A percentile compares a stretch with the other conserved stretches of the same genome.
phyloP scores from a whole-genome alignment of 2,888 invertebrate genomes.

The Himalopsyche tibetana region DNA sequence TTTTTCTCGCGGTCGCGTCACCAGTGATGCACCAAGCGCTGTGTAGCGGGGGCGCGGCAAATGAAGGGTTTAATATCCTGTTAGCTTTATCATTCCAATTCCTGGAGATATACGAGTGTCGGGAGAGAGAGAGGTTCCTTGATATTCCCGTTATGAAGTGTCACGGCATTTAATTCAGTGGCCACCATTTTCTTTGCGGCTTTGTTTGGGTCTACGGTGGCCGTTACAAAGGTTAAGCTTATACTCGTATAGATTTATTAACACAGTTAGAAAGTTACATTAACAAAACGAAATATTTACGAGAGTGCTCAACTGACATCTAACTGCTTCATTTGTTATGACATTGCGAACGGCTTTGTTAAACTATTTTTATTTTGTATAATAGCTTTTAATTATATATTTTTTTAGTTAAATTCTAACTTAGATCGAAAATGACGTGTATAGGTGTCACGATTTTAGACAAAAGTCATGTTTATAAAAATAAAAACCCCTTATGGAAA shows the following conservation, averaged over 20 bases:
- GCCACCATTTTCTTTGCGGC: constrained; percentile 42
- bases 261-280: neutral
- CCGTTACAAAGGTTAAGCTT: constrained; percentile 21
- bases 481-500: too few relatives aligned
- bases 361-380: too few relatives aligned
- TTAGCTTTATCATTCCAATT: constrained; percentile 51
- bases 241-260: neutral
- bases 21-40: neutral
- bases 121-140: constrained; percentile 38
- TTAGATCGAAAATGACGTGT: too few relatives aligned
- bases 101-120: constrained; percentile 49
- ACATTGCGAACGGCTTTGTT: neutral
- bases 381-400: too few relatives aligned
- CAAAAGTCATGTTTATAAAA: too few relatives aligned
- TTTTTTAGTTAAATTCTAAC: too few relatives aligned
- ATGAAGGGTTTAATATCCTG: constrained; percentile 49
- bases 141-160: constrained; percentile 50
- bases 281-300: constrained; percentile 21
- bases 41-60: neutral
- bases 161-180: constrained; percentile 54
- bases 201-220: constrained; percentile 10
- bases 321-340: neutral
- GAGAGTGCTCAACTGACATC: neutral
- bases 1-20: neutral
- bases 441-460: too few relatives aligned